Base-by-base conservation (phyloP, 2,888 invertebrate genomes). In the Brassicogethes aeneus region DNA sequence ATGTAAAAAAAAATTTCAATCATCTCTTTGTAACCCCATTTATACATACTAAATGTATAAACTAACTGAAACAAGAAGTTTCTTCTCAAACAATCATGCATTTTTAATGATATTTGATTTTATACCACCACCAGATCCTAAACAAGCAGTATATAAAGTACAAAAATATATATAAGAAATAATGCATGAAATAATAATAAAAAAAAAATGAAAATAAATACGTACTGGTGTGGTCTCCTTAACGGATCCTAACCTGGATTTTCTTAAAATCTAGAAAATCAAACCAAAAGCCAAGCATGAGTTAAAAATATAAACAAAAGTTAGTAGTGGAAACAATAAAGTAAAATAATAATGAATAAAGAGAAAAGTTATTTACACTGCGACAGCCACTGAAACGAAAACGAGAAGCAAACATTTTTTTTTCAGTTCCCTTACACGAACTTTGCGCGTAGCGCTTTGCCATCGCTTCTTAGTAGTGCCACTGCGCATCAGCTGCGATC, bases 141-240 rank as follows among this genome's bases (percentile, higher is more conserved):
- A n/a, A n/a, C n/a, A n/a, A n/a, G n/a, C n/a, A n/a, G n/a, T n/a
- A n/a, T n/a, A n/a, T n/a, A n/a, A 40, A 34, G 36, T 43, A 45
- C 23, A 36, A 51, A 44, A 36, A 48, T 29, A 33, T 41, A 29
- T 34, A 44, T 36, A 37, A 44, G 40, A 15, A 42, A 44, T 17
- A 29, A 43, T 38, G 42, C 33, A 61, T 58, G 52, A 56, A 54
- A 36, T 15, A 39, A 46, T 47, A 40, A 47, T 38, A 45, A 45
- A 49, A 43, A 42, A 48, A 55, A 55, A 46, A 38, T 47, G 51
- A 57, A 48, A 59, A 53, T 54, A 56, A 56, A 77, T 82, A 82
- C 82, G 76, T 82, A 83, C 82, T 71, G 82, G 81, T 55, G 77
- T 76, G 60, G 70, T 72, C 66, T 82, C 85, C 72, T 73, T 70